Conservation (phyloP, 2,888 invertebrate species). For the Blera fallax region DNA sequence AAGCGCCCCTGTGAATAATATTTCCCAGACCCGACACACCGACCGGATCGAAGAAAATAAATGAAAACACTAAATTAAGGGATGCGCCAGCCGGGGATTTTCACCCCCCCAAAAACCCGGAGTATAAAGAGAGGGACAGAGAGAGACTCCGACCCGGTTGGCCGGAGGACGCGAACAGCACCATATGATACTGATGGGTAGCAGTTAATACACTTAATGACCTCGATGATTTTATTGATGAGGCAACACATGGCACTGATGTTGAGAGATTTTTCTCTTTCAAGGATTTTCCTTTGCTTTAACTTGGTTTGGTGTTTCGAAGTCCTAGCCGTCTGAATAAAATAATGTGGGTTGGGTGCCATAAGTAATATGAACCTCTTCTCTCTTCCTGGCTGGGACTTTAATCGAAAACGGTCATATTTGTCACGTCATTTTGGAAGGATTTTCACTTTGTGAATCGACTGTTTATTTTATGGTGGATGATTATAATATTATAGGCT, state of each 20-base stretch:
- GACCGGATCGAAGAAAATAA: slow-evolving; percentile 66
- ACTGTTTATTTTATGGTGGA: neutral
- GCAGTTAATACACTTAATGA: slow-evolving; percentile 82
- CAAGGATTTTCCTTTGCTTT: slow-evolving; percentile 26
- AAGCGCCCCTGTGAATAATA: slow-evolving; percentile 15
- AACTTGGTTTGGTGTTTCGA: neutral
- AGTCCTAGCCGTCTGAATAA: neutral
- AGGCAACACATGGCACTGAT: slow-evolving; percentile 76
- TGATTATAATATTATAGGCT: slow-evolving; percentile 12
- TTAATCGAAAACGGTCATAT: slow-evolving; percentile 65
- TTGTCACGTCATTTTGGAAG: slow-evolving; percentile 63
- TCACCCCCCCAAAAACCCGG: slow-evolving; percentile 6
- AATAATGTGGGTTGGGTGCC: slow-evolving; percentile 30
- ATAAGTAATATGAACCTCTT: slow-evolving; percentile 8
- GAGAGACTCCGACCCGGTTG: slow-evolving; percentile 14
- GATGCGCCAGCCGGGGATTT: slow-evolving; percentile 68
- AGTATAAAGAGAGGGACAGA: no score
- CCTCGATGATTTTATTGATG: slow-evolving; percentile 82
- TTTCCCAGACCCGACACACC: neutral
- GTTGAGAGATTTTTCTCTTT: slow-evolving; percentile 68
- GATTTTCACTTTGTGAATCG: slow-evolving; percentile 49
- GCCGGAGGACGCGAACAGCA: slow-evolving; percentile 66
- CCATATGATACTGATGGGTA: slow-evolving; percentile 80
- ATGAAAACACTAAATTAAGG: slow-evolving; percentile 73
- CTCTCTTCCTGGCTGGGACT: slow-evolving; percentile 36